phyloP scores from a whole-genome alignment of 1,140 invertebrate genomes.

The Rhagoletis pomonella region DNA sequence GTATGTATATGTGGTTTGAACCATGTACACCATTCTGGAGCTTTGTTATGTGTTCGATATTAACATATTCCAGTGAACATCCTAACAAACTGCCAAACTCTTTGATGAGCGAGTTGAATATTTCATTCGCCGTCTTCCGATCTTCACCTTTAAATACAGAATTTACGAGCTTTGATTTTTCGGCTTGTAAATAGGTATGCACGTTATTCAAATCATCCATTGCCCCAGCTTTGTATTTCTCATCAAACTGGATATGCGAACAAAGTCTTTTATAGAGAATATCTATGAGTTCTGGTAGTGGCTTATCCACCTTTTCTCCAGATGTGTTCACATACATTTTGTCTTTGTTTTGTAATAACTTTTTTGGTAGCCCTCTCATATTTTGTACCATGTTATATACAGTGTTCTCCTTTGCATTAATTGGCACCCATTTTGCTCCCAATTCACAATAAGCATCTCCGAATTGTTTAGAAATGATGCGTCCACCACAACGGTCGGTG shows the following conservation, averaged over 20 bases:
- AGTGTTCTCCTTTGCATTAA: slow-evolving; percentile 66
- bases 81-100: slow-evolving; percentile 69
- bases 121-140: slow-evolving; percentile 62
- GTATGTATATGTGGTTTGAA: slow-evolving; percentile 63
- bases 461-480: slow-evolving; percentile 84
- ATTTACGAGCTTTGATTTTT: slow-evolving; percentile 63
- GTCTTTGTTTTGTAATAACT: slow-evolving; percentile 59
- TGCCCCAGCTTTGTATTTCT: slow-evolving; percentile 61
- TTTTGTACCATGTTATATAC: slow-evolving; percentile 68
- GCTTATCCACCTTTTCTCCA: slow-evolving; percentile 50
- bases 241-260: slow-evolving; percentile 63
- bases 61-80: slow-evolving; percentile 68
- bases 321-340: slow-evolving; percentile 38
- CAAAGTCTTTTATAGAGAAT: slow-evolving; percentile 66
- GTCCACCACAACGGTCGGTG: slow-evolving; percentile 83
- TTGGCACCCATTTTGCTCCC: slow-evolving; percentile 76
- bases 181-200: slow-evolving; percentile 67
- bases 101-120: slow-evolving; percentile 69
- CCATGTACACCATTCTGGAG: slow-evolving; percentile 60
- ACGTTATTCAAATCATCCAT: slow-evolving; percentile 68
- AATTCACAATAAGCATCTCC: slow-evolving; percentile 84
- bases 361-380: slow-evolving; percentile 63
- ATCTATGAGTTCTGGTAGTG: slow-evolving; percentile 66
- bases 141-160: slow-evolving; percentile 62
- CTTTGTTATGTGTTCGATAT: slow-evolving; percentile 68